Conservation (phyloP, 2,797 vertebrate genomes). For the Sardinella longiceps region DNA sequence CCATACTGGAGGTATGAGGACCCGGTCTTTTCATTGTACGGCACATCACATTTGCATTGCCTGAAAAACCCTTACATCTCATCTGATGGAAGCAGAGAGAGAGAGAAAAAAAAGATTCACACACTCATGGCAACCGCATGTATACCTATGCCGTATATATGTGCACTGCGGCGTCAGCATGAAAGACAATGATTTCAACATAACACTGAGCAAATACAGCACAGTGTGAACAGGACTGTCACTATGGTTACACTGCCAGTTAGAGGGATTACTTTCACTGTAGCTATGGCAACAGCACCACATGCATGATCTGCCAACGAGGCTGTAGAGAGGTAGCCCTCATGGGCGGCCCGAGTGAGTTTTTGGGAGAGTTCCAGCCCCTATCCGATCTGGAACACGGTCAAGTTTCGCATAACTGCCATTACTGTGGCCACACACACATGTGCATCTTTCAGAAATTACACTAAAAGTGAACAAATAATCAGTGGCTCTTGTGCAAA, state of each 20-base stretch:
- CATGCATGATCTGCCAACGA: constrained; percentile 59
- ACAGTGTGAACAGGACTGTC: constrained; percentile 58
- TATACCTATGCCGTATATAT: not conserved
- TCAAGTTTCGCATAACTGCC: constrained; percentile 15
- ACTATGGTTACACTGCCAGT: constrained; percentile 72
- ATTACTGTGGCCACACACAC: constrained; percentile 16
- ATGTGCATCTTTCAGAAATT: not conserved
- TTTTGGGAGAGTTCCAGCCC: constrained; percentile 6
- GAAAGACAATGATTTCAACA: constrained; percentile 26
- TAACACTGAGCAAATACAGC: constrained; percentile 46
- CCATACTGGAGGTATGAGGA: not conserved
- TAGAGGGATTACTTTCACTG: constrained; percentile 63
- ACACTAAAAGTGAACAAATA: not conserved
- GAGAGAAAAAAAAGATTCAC: not conserved
- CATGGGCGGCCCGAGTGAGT: constrained; percentile 26
- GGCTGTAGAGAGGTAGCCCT: constrained; percentile 49
- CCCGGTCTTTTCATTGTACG: not conserved
- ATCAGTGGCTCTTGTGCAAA: not conserved
- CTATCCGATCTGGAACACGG: constrained; percentile 7
- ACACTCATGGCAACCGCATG: not conserved
- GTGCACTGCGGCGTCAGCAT: constrained; percentile 18
- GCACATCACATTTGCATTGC: not conserved
- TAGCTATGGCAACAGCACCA: constrained; percentile 71
- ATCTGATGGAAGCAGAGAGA: not conserved
- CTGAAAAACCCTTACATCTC: not conserved